Conservation (phyloP, 2,888 invertebrate species). For the Theodoxus fluviatilis region DNA sequence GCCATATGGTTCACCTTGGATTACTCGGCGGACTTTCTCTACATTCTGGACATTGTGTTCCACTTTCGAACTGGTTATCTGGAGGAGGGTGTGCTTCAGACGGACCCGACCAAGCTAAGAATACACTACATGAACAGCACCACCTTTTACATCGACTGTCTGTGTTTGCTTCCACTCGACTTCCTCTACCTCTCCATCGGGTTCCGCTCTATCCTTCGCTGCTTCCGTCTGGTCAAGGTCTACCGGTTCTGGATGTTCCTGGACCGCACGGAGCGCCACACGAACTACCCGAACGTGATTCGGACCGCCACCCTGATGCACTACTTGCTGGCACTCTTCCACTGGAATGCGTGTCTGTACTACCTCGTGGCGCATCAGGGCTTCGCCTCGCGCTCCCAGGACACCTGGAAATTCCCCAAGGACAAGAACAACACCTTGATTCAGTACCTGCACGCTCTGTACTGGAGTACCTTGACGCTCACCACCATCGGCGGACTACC, state of each 20-base stretch:
- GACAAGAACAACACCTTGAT: slow-evolving; percentile 46
- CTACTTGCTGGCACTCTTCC: slow-evolving; percentile 96
- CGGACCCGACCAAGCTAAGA: slow-evolving; percentile 89
- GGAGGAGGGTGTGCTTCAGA: slow-evolving; percentile 97
- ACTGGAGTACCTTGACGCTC: slow-evolving; percentile 95
- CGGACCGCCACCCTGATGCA: slow-evolving; percentile 70
- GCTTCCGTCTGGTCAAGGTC: slow-evolving; percentile 95
- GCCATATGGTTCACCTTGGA: slow-evolving; percentile 96
- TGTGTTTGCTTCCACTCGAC: slow-evolving; percentile 96
- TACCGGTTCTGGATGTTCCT: slow-evolving; percentile 98
- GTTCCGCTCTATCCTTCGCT: slow-evolving; percentile 89
- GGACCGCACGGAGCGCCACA: slow-evolving; percentile 97
- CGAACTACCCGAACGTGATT: slow-evolving; percentile 95
- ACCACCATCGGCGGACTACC: slow-evolving; percentile 94
- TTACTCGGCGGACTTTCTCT: slow-evolving; percentile 94
- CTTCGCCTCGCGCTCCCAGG: slow-evolving; percentile 69
- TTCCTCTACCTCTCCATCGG: slow-evolving; percentile 97
- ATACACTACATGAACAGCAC: slow-evolving; percentile 98
- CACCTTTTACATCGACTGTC: slow-evolving; percentile 97
- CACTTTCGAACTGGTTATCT: slow-evolving; percentile 97
- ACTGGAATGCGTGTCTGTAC: slow-evolving; percentile 99
- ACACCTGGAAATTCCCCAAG: slow-evolving; percentile 52
- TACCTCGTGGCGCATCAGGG: slow-evolving; percentile 76
- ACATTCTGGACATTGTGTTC: slow-evolving; percentile 94
- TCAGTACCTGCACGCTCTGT: slow-evolving; percentile 97